Evolutionary conservation across 2,797 vertebrate genomes (phyloP), one percentile per base, ranked within the genome.

Genomic region (Triplophysa bombifrons): DNA sequence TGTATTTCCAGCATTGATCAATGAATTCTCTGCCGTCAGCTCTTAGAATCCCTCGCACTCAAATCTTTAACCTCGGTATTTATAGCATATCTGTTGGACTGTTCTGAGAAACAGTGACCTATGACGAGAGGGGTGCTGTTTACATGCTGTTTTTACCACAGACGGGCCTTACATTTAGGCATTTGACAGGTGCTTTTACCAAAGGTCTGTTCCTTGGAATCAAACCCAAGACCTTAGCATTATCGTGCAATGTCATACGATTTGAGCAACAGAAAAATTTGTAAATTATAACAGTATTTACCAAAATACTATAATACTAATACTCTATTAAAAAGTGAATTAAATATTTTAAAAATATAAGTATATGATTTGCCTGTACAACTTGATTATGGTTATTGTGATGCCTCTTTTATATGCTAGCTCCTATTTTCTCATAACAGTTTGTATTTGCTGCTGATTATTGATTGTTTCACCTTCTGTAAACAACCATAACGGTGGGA

Each of bases 11-110:
- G 58, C 63, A 17, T 53, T 93, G 91, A 92, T 92, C 91, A 91
- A 89, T 90, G 85, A 91, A 83, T 86, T 88, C 89, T 88, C 87
- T 88, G 88, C 88, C 87, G 89, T 90, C 87, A 85, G 89, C 72
- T 84, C 60, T 71, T 79, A 84, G 76, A 78, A 79, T 80, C 61
- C 50, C 53, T 83, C 38, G 25, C 67, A 81, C 30, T 44, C 5
- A 27, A 56, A 50, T 61, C 66, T 34, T 48, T n/a, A 44, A 64
- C 72, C 61, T 46, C 50, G 71, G 67, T 66, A 70, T 68, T 75
- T 51, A 44, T 53, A 66, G 74, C 53, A 80, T 74, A 44, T 69
- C 41, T 61, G 22, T 72, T 27, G 72, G 48, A 65, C 19, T 58
- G 41, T 51, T 2, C 68, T 67, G 64, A 46, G 41, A 72, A 83